These are phyloP conservation scores for Philopotamus ludificatus DNA, from an alignment of 1,140 invertebrate species.

Conservation along the genomic window DNA sequence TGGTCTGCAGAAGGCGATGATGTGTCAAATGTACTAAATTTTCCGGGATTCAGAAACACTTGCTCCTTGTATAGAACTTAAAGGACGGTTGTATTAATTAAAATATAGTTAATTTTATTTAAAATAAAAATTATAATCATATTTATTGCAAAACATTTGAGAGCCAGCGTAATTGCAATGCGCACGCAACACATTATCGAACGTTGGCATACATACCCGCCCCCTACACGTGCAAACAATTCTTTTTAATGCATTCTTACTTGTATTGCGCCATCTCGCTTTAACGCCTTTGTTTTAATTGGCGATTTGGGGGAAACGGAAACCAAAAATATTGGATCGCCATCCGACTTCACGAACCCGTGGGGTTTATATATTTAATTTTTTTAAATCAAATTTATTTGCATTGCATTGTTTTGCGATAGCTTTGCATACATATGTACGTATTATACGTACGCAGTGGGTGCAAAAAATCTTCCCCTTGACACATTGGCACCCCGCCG, in stretches of 20 bases:
- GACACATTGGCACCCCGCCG: conserved; percentile 8
- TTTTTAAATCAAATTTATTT: neutral
- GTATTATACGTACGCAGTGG: neutral
- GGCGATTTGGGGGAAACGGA: neutral
- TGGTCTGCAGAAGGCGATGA: too few species aligned
- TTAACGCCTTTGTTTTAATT: conserved; percentile 17
- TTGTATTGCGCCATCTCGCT: conserved; percentile 3
- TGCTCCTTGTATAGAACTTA: too few species aligned
- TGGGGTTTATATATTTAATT: too few species aligned
- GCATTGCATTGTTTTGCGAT: neutral
- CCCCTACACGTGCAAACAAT: conserved; percentile 1
- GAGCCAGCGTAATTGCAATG: neutral
- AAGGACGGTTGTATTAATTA: too few species aligned
- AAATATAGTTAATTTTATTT: too few species aligned
- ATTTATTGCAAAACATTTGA: neutral
- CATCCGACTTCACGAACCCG: too few species aligned
- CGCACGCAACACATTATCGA: conserved; percentile 21
- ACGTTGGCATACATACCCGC: conserved; percentile 21
- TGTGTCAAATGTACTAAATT: too few species aligned
- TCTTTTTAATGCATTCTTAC: conserved; percentile 16
- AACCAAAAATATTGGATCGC: too few species aligned
- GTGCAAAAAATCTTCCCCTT: neutral
- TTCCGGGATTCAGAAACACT: too few species aligned
- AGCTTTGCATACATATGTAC: neutral
- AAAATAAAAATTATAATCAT: too few species aligned